Base-by-base conservation (phyloP, 2,888 invertebrate species). In the Colostygia pectinataria region DNA sequence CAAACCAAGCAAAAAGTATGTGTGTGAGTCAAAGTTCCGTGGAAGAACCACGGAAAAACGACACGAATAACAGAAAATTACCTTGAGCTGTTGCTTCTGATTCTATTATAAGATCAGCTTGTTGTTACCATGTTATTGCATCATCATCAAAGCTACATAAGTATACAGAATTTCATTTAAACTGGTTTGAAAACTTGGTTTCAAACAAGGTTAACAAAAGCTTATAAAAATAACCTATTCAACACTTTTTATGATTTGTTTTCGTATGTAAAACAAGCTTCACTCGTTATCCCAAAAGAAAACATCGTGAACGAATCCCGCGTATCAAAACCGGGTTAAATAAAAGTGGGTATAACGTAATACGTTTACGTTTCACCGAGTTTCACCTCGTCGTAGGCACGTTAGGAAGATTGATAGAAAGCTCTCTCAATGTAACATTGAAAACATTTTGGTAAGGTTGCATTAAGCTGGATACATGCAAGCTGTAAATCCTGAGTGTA, bases 311-410 rank as follows among this genome's bases (percentile, higher is more conserved):
- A 37, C 33, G 56, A 39, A 44, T 48, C 20, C 6, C 20, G 32
- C 25, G 42, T 31, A 48, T 45, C 29, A 41, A 43, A 46, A 51
- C 39, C 45, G 39, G 20, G 53, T 55, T 48, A 2, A 20, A 6
- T 20, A 55, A 31, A 32, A 46, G 49, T 47, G 49, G 47, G 5
- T 20, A 58, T 52, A 57, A 51, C 48, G 53, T 55, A 47, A 50
- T 39, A 43, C 47, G 41, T 53, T 55, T 40, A 36, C 45, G 25
- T 47, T 47, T 40, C 43, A 18, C 34, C 29, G 36, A 24, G 36
- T 41, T 48, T 42, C 29, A 38, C 38, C 2, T 13, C 29, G 36
- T 15, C 32, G 28, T 27, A 18, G 33, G 37, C 27, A 31, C 28
- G 29, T 23, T 33, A 25, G 10, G 42, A 27, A 49, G 55, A 55